Evolutionary conservation across 2,113 vertebrate species (phyloP), one percentile per base, ranked within the genome.

Genomic region (Rhodinocichla rosea): DNA sequence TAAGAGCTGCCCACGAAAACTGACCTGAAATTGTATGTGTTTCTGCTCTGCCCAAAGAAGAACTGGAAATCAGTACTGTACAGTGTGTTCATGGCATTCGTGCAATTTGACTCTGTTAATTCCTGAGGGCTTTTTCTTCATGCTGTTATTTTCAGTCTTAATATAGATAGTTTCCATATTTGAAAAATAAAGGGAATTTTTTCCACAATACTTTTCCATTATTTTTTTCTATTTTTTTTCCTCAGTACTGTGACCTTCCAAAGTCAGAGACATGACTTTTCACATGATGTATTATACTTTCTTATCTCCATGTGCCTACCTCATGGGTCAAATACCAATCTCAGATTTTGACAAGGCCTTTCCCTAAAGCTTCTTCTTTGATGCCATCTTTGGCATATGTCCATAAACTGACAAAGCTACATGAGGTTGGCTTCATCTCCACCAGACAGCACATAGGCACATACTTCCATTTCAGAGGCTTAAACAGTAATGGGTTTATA

Each of bases 111-210:
- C 42, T 45, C 8, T 67, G 52, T 92, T 82, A 63, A 86, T 78
- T 93, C 70, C 67, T 9, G 5, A 79, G 23, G 70, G 83, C 91
- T 91, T 87, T 84, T 71, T 91, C 81, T 76, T 68, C 57, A 56
- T 69, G 89, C 93, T 85, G 28, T 79, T 79, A 92, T 62, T 95
- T 91, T 82, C 49, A 65, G 57, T 73, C 57, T 93, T 87, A 85
- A 79, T 89, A 89, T 74, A 86, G 30, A 87, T 74, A 94, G 69
- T 92, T 62, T 89, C 81, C 84, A 37, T 85, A 69, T 90, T 92
- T 91, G 91, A 96, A 95, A 94, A 96, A 95, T 96, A 97, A 97
- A 97, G 75, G 96, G 64, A 96, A 62, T 59, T 82, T 94, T 97
- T 97, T 97, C 96, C 96, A 97, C 85, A 71, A 28, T 44, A 57